phyloP scores from a whole-genome alignment of 2,888 invertebrate species.

The Arenicola marina region DNA sequence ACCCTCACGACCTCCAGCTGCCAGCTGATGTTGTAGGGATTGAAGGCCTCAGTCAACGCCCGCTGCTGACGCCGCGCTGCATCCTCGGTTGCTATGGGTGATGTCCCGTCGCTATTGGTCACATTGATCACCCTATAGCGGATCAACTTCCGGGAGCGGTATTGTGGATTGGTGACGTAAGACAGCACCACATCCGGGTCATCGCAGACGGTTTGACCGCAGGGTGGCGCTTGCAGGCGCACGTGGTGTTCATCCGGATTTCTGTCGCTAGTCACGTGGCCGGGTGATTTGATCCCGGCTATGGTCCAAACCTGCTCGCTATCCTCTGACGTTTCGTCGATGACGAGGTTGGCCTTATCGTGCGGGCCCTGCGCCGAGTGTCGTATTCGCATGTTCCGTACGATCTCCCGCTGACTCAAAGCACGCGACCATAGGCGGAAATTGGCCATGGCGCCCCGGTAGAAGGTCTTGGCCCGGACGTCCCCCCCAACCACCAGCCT shows the following conservation, averaged over 20 bases:
- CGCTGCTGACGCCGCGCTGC: slow-evolving; percentile 45
- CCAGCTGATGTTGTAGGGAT: slow-evolving; percentile 47
- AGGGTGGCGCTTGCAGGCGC: slow-evolving; percentile 42
- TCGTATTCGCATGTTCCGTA: slow-evolving; percentile 25
- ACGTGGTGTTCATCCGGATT: slow-evolving; percentile 28
- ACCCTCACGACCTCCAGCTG: slow-evolving; percentile 9
- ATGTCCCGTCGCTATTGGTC: slow-evolving; percentile 43
- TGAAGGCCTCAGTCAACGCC: slow-evolving; percentile 42
- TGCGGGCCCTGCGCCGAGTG: neutral
- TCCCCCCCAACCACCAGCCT: slow-evolving; percentile 42
- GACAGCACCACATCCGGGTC: slow-evolving; percentile 45
- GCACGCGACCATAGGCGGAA: slow-evolving; percentile 39
- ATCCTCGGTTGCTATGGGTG: slow-evolving; percentile 40
- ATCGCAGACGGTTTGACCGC: slow-evolving; percentile 54
- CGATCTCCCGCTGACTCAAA: slow-evolving; percentile 39
- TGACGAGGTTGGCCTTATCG: neutral
- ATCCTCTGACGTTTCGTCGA: too few species aligned
- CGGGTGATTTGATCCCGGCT: neutral
- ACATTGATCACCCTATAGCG: slow-evolving; percentile 43
- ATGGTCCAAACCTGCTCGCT: too few species aligned
- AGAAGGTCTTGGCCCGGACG: slow-evolving; percentile 23
- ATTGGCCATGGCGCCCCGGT: slow-evolving; percentile 43
- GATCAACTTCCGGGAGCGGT: slow-evolving; percentile 40
- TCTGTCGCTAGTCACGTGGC: slow-evolving; percentile 1
- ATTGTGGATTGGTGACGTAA: slow-evolving; percentile 36